Evolutionary conservation across 2,888 invertebrate species (phyloP), one percentile per base, ranked within the genome.

Genomic region (Invenusta paracnida): DNA sequence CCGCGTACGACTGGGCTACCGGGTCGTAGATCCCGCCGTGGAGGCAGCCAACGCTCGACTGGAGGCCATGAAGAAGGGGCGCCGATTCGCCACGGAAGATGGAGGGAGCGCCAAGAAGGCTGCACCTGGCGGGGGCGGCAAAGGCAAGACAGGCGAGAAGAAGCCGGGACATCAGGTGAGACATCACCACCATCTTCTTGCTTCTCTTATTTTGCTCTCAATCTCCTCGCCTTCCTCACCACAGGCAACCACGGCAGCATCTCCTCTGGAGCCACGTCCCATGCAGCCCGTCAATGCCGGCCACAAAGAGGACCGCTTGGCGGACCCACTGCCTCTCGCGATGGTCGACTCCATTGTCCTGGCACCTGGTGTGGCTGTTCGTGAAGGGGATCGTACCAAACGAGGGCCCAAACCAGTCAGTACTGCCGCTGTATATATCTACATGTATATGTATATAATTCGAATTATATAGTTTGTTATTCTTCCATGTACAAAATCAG

Each of bases 341-440:
- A 88, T 90, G 91, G 89, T 91, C 87, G 91, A 91, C 83, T 87
- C 89, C 1, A 91, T 91, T 88, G 90, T 90, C 29, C 87, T 91
- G 28, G 87, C 90, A 5, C 89, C 90, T 17, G 91, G 91, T 1
- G 91, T 91, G 0, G 88, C 88, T 5, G 89, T 91, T 0, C 88
- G 88, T 87, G 91, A 91, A 88, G 90, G 89, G 29, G 89, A 89
- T 13, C 87, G 89, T 28, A 88, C 90, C 28, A 90, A 89, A 87
- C 88, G 89, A 85, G 91, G 91, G 29, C 90, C 90, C 66, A 88
- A 88, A 79, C 88, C 89, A 88, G 90, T 90, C 88, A 87, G 89
- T 88, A n/a, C n/a, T n/a, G n/a, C n/a, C n/a, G n/a, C n/a, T n/a
- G 25, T 31, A n/a, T 0, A 85, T 29, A 66, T 66, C n/a, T n/a